phyloP scores from a whole-genome alignment of 1,140 invertebrate species.

The Lordiphosa mommai region DNA sequence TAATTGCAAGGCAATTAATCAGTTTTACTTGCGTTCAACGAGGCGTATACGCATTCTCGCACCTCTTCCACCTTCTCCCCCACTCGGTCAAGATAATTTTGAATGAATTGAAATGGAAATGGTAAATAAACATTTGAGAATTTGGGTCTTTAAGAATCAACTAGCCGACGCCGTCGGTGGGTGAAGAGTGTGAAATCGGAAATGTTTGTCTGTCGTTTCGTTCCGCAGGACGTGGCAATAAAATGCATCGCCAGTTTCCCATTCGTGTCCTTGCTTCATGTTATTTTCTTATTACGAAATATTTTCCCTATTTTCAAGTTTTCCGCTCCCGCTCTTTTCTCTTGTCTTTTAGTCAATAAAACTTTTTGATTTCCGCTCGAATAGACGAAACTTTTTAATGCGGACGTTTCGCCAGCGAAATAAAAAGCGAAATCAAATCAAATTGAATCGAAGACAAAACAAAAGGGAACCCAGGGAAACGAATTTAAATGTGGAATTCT shows the following conservation, averaged over 20 bases:
- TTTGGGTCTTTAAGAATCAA: conserved; percentile 32
- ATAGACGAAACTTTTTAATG: conserved; percentile 70
- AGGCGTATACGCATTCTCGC: conserved; percentile 54
- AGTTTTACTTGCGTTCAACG: conserved; percentile 67
- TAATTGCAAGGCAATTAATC: conserved; percentile 70
- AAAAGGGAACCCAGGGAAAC: not conserved
- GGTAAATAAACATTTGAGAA: conserved; percentile 59
- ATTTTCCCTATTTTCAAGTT: conserved; percentile 56
- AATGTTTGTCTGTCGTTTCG: conserved; percentile 38
- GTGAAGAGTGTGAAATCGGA: conserved; percentile 60
- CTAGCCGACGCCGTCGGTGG: conserved; percentile 1
- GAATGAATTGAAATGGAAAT: conserved; percentile 72
- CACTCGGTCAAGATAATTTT: conserved; percentile 18
- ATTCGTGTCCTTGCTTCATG: conserved; percentile 19
- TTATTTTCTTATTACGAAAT: conserved; percentile 46
- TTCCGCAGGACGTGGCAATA: conserved; percentile 57
- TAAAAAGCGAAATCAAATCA: conserved; percentile 36
- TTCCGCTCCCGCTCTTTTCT: not conserved
- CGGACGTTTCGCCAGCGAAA: conserved; percentile 52
- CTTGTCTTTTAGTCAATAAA: conserved; percentile 66
- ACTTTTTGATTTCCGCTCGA: conserved; percentile 75
- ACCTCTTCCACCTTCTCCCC: not conserved
- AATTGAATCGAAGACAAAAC: conserved; percentile 50
- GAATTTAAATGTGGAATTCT: conserved; percentile 56
- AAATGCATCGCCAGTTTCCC: conserved; percentile 53